Evolutionary conservation across 2,797 vertebrate species (phyloP).

Genomic region (Malacoctenus gilli): DNA sequence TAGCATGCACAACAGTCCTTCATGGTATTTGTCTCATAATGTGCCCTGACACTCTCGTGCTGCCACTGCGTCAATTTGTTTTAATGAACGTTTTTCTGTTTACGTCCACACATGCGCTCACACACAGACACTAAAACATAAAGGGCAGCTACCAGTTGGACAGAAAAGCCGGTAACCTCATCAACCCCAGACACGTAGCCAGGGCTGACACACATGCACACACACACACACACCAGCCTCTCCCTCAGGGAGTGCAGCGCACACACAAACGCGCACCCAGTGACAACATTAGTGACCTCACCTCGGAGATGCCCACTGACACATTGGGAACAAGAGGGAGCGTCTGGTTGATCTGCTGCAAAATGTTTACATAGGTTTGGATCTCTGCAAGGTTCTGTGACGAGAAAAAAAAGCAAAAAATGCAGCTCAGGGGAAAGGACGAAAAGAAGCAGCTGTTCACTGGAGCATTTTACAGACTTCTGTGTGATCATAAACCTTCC

Average conservation of each 20-base stretch:
- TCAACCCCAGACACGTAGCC: conserved; percentile 42
- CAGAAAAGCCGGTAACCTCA: conserved; percentile 42
- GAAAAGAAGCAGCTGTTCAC: not conserved
- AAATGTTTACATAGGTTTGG: conserved; percentile 91
- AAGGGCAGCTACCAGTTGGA: conserved; percentile 22
- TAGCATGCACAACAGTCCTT: conserved; percentile 25
- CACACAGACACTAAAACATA: conserved; percentile 13
- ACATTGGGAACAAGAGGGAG: conserved; percentile 80
- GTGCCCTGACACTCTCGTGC: conserved; percentile 30
- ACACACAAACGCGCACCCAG: conserved; percentile 29
- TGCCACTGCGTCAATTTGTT: conserved; percentile 19
- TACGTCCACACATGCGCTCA: not conserved
- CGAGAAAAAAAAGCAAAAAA: conserved; percentile 6
- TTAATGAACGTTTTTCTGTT: conserved; percentile 7
- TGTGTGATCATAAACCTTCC: not conserved
- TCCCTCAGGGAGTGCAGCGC: not conserved
- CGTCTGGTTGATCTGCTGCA: conserved; percentile 93
- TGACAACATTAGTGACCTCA: conserved; percentile 72
- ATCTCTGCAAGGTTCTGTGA: conserved; percentile 94
- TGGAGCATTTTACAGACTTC: no score
- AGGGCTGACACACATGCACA: conserved; percentile 49
- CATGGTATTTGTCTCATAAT: conserved; percentile 38
- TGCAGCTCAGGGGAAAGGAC: conserved; percentile 7
- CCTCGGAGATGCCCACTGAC: conserved; percentile 85
- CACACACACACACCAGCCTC: conserved; percentile 15